Base-by-base conservation (phyloP, 1,140 invertebrate genomes). In the Temnothorax nylanderi region DNA sequence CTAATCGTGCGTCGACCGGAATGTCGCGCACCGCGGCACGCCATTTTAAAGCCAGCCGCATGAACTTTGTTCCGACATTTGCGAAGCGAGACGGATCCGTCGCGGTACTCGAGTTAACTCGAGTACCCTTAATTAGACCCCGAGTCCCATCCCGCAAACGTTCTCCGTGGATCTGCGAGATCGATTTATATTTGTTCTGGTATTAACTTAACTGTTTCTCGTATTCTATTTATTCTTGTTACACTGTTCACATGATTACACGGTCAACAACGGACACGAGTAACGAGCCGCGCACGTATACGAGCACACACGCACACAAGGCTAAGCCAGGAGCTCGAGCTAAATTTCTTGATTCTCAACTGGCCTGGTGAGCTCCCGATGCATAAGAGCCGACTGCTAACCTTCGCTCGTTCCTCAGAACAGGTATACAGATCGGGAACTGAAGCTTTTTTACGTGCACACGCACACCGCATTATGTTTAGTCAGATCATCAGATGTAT, bases 11-110 rank as follows among this genome's bases (percentile, higher is more conserved):
- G 84, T 88, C 74, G 77, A 37, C 32, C 65, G 16, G 76, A 84
- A 72, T 88, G 86, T 89, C 85, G 51, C 41, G 49, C 37, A 84
- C 58, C 69, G 47, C 34, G 49, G 26, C 86, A 76, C 89, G 89
- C 89, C 89, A 91, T 90, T 86, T 90, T 90, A 82, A 77, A 88
- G 76, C n/a, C 58, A 26, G 62, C 37, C 37, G 47, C 67, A n/a
- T 65, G 56, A 54, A 67, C 58, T 81, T 71, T 62, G 32, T 60
- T 34, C 49, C 85, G 41, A 60, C 65, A 69, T 82, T 71, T 49
- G 54, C 64, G 34, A 62, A 18, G 26, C 32, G 37, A 49, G 41
- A 49, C 54, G 21, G 6, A 41, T 60, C 26, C 74, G 8, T 86
- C 65, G 13, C 26, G 49, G 21, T 26, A 54, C 10, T 56, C 21